Conservation (phyloP, 30 jellyfish, hydroid and myxozoan species). For the Pelagia noctiluca region DNA sequence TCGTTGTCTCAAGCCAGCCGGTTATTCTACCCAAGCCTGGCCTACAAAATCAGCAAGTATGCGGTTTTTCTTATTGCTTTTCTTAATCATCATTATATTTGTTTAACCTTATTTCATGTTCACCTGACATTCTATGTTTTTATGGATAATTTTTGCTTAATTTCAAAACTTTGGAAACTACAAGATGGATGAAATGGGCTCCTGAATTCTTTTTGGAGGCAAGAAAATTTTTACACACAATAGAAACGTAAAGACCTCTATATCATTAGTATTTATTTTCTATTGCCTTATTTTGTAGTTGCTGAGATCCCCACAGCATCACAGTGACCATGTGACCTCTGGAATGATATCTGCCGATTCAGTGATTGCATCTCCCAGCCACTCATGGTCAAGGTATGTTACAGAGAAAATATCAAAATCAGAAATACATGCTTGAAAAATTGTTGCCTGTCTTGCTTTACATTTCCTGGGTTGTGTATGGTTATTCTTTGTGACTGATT, state of each 20-base stretch:
- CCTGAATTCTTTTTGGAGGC: background rate
- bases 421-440: too few relatives aligned
- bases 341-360: conserved; percentile 58
- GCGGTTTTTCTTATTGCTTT: background rate
- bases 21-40: conserved; percentile 78
- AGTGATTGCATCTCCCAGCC: conserved; percentile 62
- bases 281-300: background rate
- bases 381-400: conserved; percentile 73
- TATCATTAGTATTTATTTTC: too few relatives aligned
- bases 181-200: background rate
- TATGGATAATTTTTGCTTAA: background rate
- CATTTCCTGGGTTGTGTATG: too few relatives aligned
- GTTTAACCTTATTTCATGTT: background rate
- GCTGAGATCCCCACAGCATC: conserved; percentile 5
- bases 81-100: background rate
- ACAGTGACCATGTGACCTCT: conserved; percentile 31
- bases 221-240: too few relatives aligned
- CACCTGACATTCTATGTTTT: background rate
- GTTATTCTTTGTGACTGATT: too few relatives aligned
- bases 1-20: conserved; percentile 75
- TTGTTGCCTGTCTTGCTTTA: too few relatives aligned
- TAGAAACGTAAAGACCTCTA: too few relatives aligned
- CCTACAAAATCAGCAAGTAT: conserved; percentile 51
- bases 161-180: background rate
- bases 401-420: too few relatives aligned